Conservation (phyloP, 2,113 vertebrate species). For the Chlorocebus sabaeus region DNA sequence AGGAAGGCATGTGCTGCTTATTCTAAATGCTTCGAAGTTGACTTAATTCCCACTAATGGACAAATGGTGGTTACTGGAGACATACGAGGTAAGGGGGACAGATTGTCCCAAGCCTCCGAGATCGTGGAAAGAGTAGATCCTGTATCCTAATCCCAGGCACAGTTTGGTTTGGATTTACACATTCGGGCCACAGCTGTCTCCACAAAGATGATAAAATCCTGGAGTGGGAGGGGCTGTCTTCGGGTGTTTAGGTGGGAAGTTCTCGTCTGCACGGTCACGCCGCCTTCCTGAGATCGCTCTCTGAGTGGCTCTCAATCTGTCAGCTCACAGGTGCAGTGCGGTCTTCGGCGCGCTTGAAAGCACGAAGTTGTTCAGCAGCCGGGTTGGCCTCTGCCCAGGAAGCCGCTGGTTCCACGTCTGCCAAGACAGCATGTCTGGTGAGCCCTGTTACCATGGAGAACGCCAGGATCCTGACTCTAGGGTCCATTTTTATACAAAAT, state of each 20-base stretch:
- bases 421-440: conserved; percentile 67
- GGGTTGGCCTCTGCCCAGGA: conserved; percentile 49
- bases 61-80: neutral
- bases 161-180: neutral
- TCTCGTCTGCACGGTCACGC: fast-evolving
- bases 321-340: conserved; percentile 76
- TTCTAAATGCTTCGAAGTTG: too few species aligned
- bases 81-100: fast-evolving
- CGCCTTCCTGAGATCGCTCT: fast-evolving
- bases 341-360: conserved; percentile 78
- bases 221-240: fast-evolving
- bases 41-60: fast-evolving
- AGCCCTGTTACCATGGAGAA: neutral
- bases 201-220: too few species aligned
- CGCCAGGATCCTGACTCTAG: fast-evolving
- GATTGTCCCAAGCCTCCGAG: too few species aligned
- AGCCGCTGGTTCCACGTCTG: neutral
- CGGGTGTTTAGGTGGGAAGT: fast-evolving
- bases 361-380: conserved; percentile 65
- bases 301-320: neutral
- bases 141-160: too few species aligned
- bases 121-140: fast-evolving
- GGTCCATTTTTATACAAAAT: fast-evolving
- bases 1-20: neutral
- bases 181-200: neutral